Conservation (phyloP, 2,113 vertebrate species). For the Kryptolebias marmoratus region DNA sequence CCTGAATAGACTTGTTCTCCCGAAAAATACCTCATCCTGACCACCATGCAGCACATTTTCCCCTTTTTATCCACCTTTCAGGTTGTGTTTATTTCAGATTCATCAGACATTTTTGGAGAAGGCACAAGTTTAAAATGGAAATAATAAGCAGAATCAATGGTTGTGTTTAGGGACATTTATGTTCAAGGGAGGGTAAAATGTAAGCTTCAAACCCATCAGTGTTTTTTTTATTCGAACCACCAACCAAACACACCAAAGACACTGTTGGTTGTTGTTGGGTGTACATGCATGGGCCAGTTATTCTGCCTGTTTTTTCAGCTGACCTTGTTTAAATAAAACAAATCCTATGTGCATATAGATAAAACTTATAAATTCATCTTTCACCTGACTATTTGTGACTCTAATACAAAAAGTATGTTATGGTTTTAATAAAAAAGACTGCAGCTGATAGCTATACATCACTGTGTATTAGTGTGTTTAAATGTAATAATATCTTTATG, state of each 20-base stretch:
- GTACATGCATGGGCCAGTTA: background rate
- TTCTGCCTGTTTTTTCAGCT: background rate
- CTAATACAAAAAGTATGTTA: no score
- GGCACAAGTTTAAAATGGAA: background rate
- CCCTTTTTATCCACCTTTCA: background rate
- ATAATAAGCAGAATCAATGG: background rate
- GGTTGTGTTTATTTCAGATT: background rate
- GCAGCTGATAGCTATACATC: no score
- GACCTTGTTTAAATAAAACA: background rate
- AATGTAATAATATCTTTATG: background rate
- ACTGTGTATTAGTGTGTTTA: background rate
- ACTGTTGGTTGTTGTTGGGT: background rate
- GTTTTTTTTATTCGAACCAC: background rate
- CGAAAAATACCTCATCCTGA: background rate
- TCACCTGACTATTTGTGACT: no score
- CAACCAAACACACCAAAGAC: background rate
- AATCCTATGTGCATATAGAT: background rate
- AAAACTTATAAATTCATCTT: background rate
- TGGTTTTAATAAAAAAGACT: no score
- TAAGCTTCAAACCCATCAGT: background rate
- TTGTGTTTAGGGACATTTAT: background rate
- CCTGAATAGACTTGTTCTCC: background rate
- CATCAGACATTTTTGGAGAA: background rate
- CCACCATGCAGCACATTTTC: background rate
- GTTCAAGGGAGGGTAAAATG: background rate